Evolutionary conservation across 2,888 invertebrate genomes (phyloP), one percentile per base, ranked within the genome.

Genomic region (Andrena dorsata): DNA sequence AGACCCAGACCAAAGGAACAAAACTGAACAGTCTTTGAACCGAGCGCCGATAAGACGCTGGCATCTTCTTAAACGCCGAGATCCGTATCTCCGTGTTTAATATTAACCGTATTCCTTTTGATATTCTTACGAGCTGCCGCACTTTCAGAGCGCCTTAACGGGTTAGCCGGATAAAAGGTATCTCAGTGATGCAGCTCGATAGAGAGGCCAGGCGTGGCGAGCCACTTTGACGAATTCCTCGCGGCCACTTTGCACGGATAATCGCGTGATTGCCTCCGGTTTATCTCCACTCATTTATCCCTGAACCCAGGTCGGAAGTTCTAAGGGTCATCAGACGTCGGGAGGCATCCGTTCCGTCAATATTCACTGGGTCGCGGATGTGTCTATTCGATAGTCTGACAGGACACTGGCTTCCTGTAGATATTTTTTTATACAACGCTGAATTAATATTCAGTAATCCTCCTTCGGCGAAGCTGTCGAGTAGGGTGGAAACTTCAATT

Each of bases 91-190:
- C 76, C 76, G 81, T 89, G 90, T 90, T 92, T 91, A 90, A 91
- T 90, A 91, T 92, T 91, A 92, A 92, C 85, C 87, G 89, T 87
- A 91, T 91, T 92, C 91, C 92, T 91, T 92, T 91, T 91, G 91
- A 92, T 90, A 91, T 88, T 86, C 86, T 87, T 83, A 82, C 76
- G 74, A 72, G 75, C 74, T 71, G 41, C 82, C 73, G 79, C 76
- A 72, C 81, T 80, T 76, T 70, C 64, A 70, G 66, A 79, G 84
- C 86, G 71, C 83, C 75, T 90, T 88, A 89, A 86, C 88, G 68
- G 81, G 82, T 86, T 88, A 86, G 66, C 56, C 58, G 76, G 74
- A 69, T 82, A 84, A 88, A 89, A 82, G 81, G 56, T 80, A 78
- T 79, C 75, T 61, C 69, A 49, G 65, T 49, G 68, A 83, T 70